Evolutionary conservation across 1,140 invertebrate species (phyloP).

Genomic region (Antheraea mylitta): DNA sequence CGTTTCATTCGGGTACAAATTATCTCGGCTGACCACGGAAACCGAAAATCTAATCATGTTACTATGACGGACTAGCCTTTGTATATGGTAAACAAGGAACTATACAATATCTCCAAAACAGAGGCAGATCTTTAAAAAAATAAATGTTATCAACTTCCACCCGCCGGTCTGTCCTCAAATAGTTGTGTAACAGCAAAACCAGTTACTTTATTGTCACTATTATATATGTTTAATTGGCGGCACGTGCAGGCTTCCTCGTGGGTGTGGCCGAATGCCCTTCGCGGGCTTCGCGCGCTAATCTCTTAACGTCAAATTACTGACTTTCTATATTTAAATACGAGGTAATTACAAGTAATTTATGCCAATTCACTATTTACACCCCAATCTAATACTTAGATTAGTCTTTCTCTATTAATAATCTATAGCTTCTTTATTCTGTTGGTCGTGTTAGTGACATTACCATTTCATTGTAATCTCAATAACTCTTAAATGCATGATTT

Average conservation of each 20-base stretch:
- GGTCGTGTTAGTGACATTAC: no score
- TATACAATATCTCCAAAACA: neutral
- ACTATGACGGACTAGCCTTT: neutral
- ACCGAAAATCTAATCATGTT: no score
- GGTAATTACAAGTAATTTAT: neutral
- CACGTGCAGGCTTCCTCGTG: conserved; percentile 34
- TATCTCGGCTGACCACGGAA: no score
- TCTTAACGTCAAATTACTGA: neutral
- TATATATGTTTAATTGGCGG: conserved; percentile 3
- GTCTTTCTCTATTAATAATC: neutral
- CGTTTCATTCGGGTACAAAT: no score
- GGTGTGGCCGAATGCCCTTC: conserved; percentile 35
- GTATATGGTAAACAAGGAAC: no score
- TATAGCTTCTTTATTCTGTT: no score
- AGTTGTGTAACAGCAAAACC: neutral
- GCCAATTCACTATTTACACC: neutral
- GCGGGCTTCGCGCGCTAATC: conserved; percentile 6
- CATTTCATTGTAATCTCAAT: no score
- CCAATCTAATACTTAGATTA: neutral
- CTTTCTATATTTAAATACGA: neutral
- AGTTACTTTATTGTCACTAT: conserved; percentile 1
- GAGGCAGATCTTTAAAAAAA: neutral
- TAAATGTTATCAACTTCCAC: neutral
- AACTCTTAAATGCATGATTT: no score
- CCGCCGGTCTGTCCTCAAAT: neutral